Evolutionary conservation across 2,888 invertebrate species (phyloP), one percentile per base, ranked within the genome.

Genomic region (Atethmia centrago): DNA sequence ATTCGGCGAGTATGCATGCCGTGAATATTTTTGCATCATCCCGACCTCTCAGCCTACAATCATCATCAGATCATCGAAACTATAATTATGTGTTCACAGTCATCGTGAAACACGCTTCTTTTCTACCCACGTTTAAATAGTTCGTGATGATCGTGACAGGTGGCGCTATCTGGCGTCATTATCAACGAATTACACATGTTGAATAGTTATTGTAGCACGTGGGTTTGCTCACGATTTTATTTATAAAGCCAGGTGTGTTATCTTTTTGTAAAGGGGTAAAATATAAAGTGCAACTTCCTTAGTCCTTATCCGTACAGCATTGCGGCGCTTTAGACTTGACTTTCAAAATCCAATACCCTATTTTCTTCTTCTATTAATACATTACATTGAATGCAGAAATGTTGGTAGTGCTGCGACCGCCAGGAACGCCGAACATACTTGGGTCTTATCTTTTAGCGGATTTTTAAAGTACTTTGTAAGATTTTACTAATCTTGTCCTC

Each of bases 121-220:
- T 79, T n/a, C 84, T 51, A 45, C 73, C 74, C 72, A 84, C 75
- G 71, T 67, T 74, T 49, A 21, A 58, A 40, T 36, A 64, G 58
- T 68, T 84, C 85, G 82, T 86, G 87, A 71, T n/a, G 31, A 45
- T 45, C 82, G 85, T 79, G 85, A 77, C 86, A 82, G 74, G 58
- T 84, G 84, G 82, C 82, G 68, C 74, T 77, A 74, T 77, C 76
- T 74, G 56, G 36, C 61, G 69, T 61, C 73, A 76, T 71, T 63
- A 82, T 86, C 80, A 51, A 40, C 19, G 55, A 72, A 79, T 76
- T 75, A 80, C 61, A 64, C 71, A 73, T 70, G 74, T 74, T 68
- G 68, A 40, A 74, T 79, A 70, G 74, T 80, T 75, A 71, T 63
- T 72, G 21, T 47, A 28, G 42, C 82, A 85, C 65, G 79, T 79